phyloP scores from a whole-genome alignment of 2,888 invertebrate species.

The Tetragonula carbonaria region DNA sequence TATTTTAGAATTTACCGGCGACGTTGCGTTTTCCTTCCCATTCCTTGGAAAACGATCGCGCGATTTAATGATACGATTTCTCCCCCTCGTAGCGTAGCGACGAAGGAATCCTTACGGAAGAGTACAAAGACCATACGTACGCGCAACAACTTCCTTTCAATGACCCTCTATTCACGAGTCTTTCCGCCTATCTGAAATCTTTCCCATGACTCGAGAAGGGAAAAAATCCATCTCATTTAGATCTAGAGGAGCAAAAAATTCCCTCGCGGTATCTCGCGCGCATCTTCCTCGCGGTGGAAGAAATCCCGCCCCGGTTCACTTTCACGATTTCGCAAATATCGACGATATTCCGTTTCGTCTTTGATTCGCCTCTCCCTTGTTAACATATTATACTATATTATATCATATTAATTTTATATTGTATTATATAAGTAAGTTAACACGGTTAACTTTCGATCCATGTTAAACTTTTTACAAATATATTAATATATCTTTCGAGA shows the following conservation, averaged over 20 bases:
- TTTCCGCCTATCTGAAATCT: conserved; percentile 1
- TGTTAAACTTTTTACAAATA: too few relatives aligned
- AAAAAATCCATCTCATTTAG: conserved; percentile 3
- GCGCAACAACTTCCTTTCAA: conserved; percentile 16
- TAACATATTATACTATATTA: not conserved
- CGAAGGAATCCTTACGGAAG: not conserved
- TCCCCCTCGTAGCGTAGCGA: not conserved
- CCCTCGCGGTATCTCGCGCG: not conserved
- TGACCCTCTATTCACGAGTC: not conserved
- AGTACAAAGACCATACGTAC: not conserved
- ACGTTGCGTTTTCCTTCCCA: too few relatives aligned
- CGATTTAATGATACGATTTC: not conserved
- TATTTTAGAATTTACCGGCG: too few relatives aligned
- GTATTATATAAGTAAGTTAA: too few relatives aligned
- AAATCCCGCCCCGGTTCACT: not conserved
- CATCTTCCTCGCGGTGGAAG: not conserved
- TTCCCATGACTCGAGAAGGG: not conserved
- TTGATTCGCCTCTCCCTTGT: not conserved
- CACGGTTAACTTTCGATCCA: too few relatives aligned
- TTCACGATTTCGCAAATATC: not conserved
- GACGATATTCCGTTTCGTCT: conserved; percentile 6
- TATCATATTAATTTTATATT: too few relatives aligned
- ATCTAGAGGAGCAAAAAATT: conserved; percentile 11
- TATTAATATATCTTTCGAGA: too few relatives aligned
- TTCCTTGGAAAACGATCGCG: too few relatives aligned